phyloP scores from a whole-genome alignment of 2,888 invertebrate genomes.

The Pyralis farinalis region DNA sequence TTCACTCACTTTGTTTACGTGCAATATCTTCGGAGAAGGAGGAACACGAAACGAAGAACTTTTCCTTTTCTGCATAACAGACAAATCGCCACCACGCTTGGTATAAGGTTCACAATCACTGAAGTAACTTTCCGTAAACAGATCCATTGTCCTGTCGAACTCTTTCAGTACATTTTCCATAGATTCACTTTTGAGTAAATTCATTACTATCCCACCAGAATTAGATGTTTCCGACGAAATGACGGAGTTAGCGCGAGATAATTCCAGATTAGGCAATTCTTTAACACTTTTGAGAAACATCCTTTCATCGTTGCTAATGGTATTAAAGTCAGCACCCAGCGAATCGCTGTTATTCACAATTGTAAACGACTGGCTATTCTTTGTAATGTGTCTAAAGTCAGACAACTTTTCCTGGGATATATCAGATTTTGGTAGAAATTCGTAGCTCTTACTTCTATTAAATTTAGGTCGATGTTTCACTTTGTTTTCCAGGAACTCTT shows the following conservation, averaged over 20 bases:
- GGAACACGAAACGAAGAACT: constrained; percentile 60
- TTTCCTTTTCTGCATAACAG: constrained; percentile 49
- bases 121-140: constrained; percentile 66
- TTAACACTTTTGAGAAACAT: constrained; percentile 61
- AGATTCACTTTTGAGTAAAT: constrained; percentile 57
- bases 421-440: constrained; percentile 61
- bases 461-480: constrained; percentile 45
- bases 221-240: constrained; percentile 54
- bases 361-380: constrained; percentile 46
- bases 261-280: constrained; percentile 45
- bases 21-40: constrained; percentile 63
- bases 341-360: constrained; percentile 55
- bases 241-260: constrained; percentile 51
- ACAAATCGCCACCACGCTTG: constrained; percentile 33
- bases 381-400: constrained; percentile 25
- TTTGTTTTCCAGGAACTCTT: constrained; percentile 29
- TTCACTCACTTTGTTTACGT: constrained; percentile 55
- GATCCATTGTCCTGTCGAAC: constrained; percentile 65
- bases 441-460: constrained; percentile 69
- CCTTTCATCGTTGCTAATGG: constrained; percentile 57
- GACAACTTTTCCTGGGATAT: constrained; percentile 40
- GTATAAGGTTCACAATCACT: constrained; percentile 73
- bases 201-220: constrained; percentile 51
- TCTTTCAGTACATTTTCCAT: constrained; percentile 60
- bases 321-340: constrained; percentile 55